Evolutionary conservation across 2,113 vertebrate genomes (phyloP), one percentile per base, ranked within the genome.

Genomic region (Anhinga rufa): DNA sequence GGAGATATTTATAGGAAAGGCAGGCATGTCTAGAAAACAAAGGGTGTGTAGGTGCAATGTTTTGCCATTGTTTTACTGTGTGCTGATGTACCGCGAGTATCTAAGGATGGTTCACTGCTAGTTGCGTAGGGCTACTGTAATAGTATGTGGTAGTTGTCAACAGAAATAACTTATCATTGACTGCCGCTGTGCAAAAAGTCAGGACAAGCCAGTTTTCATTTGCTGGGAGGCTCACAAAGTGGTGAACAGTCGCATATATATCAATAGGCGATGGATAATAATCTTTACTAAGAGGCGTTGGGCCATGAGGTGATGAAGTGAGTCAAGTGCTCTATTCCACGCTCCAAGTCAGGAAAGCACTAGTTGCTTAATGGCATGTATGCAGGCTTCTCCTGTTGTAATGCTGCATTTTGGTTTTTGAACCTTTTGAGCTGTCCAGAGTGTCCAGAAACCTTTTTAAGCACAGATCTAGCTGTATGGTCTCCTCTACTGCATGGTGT

Each of bases 111-210:
- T 95, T 77, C 62, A 6, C 82, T 93, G 65, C 87, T 78, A 57
- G 78, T 82, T 54, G 46, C 10, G 0, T 52, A 21, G 51, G 81
- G 24, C 79, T 55, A 14, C 75, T 82, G 17, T 34, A 54, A 15
- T 11, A 49, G 24, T 38, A 51, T 0, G 0, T 54, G 31, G 42
- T 84, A 36, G 31, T 4, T 87, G 86, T 65, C 0, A 0, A 11
- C 87, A 95, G 49, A 66, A 85, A 36, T 60, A 51, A 40, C 38
- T 77, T 77, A 7, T 16, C 26, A 6, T 74, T 61, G 65, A 31
- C 29, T 69, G 31, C 51, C 5, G 2, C 66, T 65, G 82, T 60
- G 52, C 76, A 70, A 16, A 89, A 80, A 74, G 65, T 57, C 14
- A 24, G 87, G 36, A 42, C 22, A n/a, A 74, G 72, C 17, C 2